Evolutionary conservation across 2,888 invertebrate species (phyloP), one percentile per base, ranked within the genome.

Genomic region (Amiota communis): DNA sequence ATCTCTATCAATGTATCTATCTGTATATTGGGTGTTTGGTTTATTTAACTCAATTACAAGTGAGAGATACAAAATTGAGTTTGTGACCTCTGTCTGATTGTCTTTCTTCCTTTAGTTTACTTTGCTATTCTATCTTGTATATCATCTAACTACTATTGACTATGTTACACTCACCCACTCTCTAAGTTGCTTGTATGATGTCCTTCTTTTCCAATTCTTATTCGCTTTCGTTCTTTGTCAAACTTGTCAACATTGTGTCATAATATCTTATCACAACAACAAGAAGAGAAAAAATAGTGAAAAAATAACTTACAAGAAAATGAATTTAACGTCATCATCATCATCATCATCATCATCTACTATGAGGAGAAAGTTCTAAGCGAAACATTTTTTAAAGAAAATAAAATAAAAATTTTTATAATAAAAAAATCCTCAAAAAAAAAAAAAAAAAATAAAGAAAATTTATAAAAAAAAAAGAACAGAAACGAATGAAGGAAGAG

Each of bases 241-340:
- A 49, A 67, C 67, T 36, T 67, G 67, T 67, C 67, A 67, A 20
- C 51, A 67, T 67, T 49, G 67, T 67, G 67, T 67, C 67, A 67
- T 67, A 67, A 67, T 51, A 67, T 67, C 51, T 67, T 67, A 67
- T 67, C 67, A 11, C 20, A 61, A 61, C 12, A 36, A 61, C 11
- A 23, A 61, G 1, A 61, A 4, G 1, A 1, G 12, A 1, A 61
- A 61, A 17, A 23, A 61, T 23, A 17, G 23, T 23, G 6, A 11
- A 11, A 59, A 15, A 15, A 17, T 12, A 51, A 51, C 46, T 51
- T 13, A n/a, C 46, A 64, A 64, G 64, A 13, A 59, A 48, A 17
- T 36, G 6, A 36, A 36, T 36, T 6, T 13, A 9, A 13, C 49
- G 13, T 12, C 51, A 9, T 15, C 15, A 17, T 12, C 17, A 11